phyloP scores from a whole-genome alignment of 1,140 invertebrate genomes.

The Thrips palmi region DNA sequence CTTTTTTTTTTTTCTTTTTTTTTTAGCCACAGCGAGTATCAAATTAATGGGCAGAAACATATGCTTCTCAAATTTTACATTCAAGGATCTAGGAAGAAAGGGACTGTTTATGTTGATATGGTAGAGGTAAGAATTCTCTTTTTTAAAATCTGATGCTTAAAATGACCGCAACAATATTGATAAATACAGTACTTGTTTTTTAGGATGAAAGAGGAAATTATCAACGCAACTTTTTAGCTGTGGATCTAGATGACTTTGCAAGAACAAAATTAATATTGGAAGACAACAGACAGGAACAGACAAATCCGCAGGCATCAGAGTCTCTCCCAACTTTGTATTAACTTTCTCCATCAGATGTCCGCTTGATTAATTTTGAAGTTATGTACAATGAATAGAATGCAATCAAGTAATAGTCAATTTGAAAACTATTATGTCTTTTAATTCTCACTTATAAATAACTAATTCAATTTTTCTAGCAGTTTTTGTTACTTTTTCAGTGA shows the following conservation, averaged over 20 bases:
- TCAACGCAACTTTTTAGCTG: constrained; percentile 64
- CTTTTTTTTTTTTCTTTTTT: constrained; percentile 17
- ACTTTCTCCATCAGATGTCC: too few relatives aligned
- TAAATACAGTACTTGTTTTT: constrained; percentile 22
- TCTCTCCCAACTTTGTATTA: too few relatives aligned
- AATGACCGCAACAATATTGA: constrained; percentile 9
- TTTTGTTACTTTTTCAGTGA: too few relatives aligned
- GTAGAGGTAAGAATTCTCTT: constrained; percentile 40
- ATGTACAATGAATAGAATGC: too few relatives aligned
- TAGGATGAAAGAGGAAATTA: constrained; percentile 57
- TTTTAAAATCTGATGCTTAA: constrained; percentile 4
- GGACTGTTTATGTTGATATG: constrained; percentile 70
- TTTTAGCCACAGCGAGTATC: constrained; percentile 53
- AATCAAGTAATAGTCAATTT: too few relatives aligned
- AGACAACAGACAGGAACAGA: constrained; percentile 35
- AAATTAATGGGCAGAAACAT: constrained; percentile 52
- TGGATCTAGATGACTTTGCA: constrained; percentile 60
- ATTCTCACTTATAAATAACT: too few relatives aligned
- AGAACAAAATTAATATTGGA: constrained; percentile 50
- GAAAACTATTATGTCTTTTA: too few relatives aligned
- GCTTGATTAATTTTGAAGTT: too few relatives aligned
- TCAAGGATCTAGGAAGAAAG: constrained; percentile 58
- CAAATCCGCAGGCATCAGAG: constrained; percentile 6
- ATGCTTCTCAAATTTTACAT: constrained; percentile 82
- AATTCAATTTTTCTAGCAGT: too few relatives aligned